Base-by-base conservation (phyloP, 1,140 invertebrate species). In the Bombus breviceps region DNA sequence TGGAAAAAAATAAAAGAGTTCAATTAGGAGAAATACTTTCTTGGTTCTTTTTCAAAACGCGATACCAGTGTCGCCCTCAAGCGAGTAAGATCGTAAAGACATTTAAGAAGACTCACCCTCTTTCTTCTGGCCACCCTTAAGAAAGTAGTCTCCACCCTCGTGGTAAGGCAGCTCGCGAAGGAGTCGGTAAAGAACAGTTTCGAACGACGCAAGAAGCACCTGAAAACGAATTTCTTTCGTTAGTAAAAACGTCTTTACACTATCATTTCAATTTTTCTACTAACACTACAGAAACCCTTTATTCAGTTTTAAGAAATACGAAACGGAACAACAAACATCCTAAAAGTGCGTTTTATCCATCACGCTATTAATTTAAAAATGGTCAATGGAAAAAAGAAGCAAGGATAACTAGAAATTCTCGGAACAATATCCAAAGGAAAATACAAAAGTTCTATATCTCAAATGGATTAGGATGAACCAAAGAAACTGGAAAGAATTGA, bases 21-120 rank as follows among this genome's bases (percentile, higher is more conserved):
- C 59, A 57, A 37, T 12, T 6, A 62, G 34, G 13, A 57, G n/a
- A 15, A 22, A 76, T 41, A 57, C 34, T 74, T 81, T 87, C 34
- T 59, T 68, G 37, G 59, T 85, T 89, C 85, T 89, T 91, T 88
- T 88, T 88, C 68, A 76, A 89, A 81, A 88, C 69, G 28, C 53
- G 82, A 88, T 88, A 94, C 94, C 37, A 76, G 94, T 95, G 94
- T 92, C 93, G 94, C 94, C 94, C 94, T 95, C 95, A 85, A 89
- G 88, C 93, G 95, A 92, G 84, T 75, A 92, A 93, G 88, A 86
- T 73, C 43, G 86, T 71, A 93, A 93, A 93, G 94, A 93, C 92
- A 93, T 95, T 95, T 95, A 95, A 95, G 95, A 95, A 94, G 77
- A 92, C 86, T 90, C 91, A 89, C 88, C 89, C 89, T 92, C 81